Evolutionary conservation across 2,797 vertebrate genomes (phyloP), one percentile per base, ranked within the genome.

Genomic region (Hoplostethus atlanticus): DNA sequence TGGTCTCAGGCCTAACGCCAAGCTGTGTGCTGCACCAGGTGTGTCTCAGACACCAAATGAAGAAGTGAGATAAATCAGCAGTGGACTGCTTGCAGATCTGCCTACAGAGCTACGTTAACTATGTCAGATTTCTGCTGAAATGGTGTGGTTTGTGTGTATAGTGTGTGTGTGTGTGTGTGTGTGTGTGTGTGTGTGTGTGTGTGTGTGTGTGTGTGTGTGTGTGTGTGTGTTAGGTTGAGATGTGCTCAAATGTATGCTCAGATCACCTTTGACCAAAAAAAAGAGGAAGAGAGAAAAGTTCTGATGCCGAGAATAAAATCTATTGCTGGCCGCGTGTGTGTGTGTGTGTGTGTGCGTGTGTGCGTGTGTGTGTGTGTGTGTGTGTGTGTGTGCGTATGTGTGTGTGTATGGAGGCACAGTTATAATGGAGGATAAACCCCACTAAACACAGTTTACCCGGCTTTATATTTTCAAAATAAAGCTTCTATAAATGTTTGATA

Each of bases 51-150:
- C 4, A 8, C 73, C 46, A 81, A 87, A 88, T 80, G 77, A 87
- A 88, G 89, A 91, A 87, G 83, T 85, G 84, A 90, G 84, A 88
- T 28, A 61, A 68, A 65, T 1, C 52, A 66, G 54, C 62, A 76
- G 58, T 17, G 4, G 52, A 68, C 47, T 13, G 64, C 48, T 30
- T 16, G 28, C 50, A 66, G 66, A 71, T 60, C 53, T 66, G 68
- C 52, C 56, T 71, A 65, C 71, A 83, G 9, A 72, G 64, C 16
- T 2, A 7, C 60, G 8, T 46, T 76, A 77, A 86, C 68, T 56
- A 61, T 86, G 80, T 80, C 82, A 86, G 6, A 38, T 73, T 73
- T 64, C 84, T 86, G 70, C 82, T 73, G 34, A 77, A 80, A 78
- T 12, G 9, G 3, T 68, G 72, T 9, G 63, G 53, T 79, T 79